Percentiles rank a stretch among this genome's conserved stretches.
These are phyloP conservation scores for Calameuta pallipes DNA, from an alignment of 2,888 invertebrate genomes.

Conservation along the genomic window DNA sequence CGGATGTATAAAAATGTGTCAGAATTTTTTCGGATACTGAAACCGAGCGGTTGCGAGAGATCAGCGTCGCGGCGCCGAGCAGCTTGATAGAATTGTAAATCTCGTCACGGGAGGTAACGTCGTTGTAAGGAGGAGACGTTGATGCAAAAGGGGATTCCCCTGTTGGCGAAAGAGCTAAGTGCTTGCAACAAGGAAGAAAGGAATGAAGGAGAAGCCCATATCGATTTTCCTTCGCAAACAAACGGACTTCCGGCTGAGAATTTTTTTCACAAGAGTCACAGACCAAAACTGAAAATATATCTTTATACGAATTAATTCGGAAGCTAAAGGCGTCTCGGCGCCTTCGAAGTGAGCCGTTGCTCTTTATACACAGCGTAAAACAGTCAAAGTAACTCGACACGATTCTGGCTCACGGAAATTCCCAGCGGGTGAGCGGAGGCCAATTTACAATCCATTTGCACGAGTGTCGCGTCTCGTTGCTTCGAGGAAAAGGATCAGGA, in stretches of 20 bases:
- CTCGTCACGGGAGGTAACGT: not conserved
- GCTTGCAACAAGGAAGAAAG: not conserved
- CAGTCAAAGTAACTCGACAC: not conserved
- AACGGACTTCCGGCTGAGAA: not conserved
- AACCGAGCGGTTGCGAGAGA: not conserved
- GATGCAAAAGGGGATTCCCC: not conserved
- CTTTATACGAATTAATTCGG: not conserved
- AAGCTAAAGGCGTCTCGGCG: not conserved
- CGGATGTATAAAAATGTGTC: slow-evolving; percentile 30
- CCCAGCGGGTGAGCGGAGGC: not conserved
- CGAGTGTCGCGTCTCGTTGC: not conserved
- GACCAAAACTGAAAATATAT: not conserved
- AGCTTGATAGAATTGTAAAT: not conserved
- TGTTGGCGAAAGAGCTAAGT: not conserved
- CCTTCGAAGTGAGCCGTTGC: not conserved
- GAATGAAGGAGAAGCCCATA: not conserved
- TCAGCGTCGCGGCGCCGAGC: not conserved
- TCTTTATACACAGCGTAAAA: not conserved
- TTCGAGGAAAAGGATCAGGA: not conserved
- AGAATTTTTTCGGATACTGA: not conserved
- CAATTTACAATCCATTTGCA: not conserved
- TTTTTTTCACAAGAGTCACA: not conserved
- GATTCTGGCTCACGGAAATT: not conserved
- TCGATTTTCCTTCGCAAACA: not conserved
- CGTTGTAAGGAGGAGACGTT: not conserved